These are phyloP conservation scores for Mayetiola destructor DNA, from an alignment of 2,888 invertebrate genomes.

Conservation along the genomic window DNA sequence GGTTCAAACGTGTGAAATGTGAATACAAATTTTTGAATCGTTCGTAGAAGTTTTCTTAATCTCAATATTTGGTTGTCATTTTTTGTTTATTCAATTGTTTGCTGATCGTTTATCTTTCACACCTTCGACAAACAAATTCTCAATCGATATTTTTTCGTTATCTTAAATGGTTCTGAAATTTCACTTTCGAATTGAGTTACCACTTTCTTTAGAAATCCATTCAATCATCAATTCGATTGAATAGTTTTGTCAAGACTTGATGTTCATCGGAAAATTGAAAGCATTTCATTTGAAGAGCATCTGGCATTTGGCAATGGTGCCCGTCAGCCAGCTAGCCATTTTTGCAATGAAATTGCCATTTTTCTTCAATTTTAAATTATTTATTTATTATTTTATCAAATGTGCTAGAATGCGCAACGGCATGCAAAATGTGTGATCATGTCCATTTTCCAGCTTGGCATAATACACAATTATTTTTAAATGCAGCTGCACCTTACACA, in stretches of 20 bases:
- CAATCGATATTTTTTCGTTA: background rate
- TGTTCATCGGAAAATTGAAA: background rate
- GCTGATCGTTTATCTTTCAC: constrained; percentile 10
- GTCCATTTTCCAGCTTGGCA: background rate
- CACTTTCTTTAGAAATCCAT: too few relatives aligned
- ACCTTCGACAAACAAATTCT: constrained; percentile 7
- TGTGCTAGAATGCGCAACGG: background rate
- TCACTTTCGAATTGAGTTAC: background rate
- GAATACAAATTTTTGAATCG: background rate
- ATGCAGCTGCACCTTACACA: too few relatives aligned
- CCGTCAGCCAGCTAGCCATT: too few relatives aligned
- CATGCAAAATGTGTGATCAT: background rate
- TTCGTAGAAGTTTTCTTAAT: constrained; percentile 1
- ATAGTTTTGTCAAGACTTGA: background rate
- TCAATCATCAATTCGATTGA: too few relatives aligned
- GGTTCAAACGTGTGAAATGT: too few relatives aligned
- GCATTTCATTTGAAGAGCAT: background rate
- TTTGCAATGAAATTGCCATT: too few relatives aligned
- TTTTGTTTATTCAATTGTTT: background rate
- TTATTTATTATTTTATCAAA: background rate
- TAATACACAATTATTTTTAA: background rate
- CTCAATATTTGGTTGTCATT: background rate
- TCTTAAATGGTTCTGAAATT: background rate
- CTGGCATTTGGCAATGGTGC: background rate
- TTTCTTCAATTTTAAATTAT: too few relatives aligned